phyloP scores from a whole-genome alignment of 2,113 vertebrate species.

The Aramus guarauna region DNA sequence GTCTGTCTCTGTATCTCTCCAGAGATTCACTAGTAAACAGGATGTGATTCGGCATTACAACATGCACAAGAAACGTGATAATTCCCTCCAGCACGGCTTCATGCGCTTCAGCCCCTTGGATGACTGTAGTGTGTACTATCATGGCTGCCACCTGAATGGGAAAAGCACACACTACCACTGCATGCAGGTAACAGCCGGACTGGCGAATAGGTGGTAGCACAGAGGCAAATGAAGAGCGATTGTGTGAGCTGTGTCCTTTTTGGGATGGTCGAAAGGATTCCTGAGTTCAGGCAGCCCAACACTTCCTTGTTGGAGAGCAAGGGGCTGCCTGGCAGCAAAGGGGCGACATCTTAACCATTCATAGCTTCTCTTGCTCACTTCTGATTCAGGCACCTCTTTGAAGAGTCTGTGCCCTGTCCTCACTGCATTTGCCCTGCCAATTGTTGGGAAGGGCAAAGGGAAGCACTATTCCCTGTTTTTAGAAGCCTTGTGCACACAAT shows the following conservation, averaged over 20 bases:
- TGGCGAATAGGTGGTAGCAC: background rate
- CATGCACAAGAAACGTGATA: constrained; percentile 99
- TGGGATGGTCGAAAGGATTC: background rate
- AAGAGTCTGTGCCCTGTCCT: background rate
- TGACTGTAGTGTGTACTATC: constrained; percentile 98
- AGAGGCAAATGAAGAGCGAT: background rate
- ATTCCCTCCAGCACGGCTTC: constrained; percentile 98
- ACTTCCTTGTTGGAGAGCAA: background rate
- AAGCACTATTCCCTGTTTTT: background rate
- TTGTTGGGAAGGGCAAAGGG: background rate
- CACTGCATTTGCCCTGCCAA: background rate
- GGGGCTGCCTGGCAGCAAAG: background rate
- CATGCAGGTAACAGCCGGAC: constrained; percentile 89
- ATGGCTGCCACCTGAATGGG: constrained; percentile 98
- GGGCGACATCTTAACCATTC: too few relatives aligned
- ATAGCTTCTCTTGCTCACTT: background rate
- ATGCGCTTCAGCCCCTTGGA: constrained; percentile 99
- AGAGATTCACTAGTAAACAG: constrained; percentile 99
- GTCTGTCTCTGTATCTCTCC: constrained; percentile 60
- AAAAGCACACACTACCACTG: constrained; percentile 99
- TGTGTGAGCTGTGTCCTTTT: background rate
- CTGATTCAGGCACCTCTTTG: background rate
- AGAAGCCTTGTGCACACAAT: background rate
- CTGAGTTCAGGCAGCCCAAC: background rate
- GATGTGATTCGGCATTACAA: constrained; percentile 99